Percentiles rank a stretch among this genome's conserved stretches.
phyloP scores from a whole-genome alignment of 2,888 invertebrate genomes.

The Oxystoma pomonae region DNA sequence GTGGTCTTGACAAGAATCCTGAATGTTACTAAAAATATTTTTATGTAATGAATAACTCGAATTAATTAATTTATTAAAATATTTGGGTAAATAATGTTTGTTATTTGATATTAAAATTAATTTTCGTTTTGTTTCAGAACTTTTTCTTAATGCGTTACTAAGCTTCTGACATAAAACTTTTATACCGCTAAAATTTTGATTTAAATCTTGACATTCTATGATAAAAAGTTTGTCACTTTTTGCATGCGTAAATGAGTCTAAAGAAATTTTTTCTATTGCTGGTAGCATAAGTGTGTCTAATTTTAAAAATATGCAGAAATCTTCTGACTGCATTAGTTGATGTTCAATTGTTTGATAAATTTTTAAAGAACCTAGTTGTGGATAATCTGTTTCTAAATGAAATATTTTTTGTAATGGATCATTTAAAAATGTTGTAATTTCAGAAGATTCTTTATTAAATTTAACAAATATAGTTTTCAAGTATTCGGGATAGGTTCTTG shows the following conservation, averaged over 20 bases:
- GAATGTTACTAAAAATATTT: not conserved
- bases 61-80: too few species aligned
- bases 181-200: too few species aligned
- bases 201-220: not conserved
- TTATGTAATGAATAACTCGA: not conserved
- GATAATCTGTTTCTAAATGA: constrained; percentile 1
- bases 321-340: not conserved
- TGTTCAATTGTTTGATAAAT: constrained; percentile 4
- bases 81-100: too few species aligned
- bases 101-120: not conserved
- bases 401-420: not conserved
- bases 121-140: too few species aligned
- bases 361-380: constrained; percentile 5
- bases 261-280: constrained; percentile 9
- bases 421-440: not conserved
- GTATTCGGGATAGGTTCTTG: constrained; percentile 15
- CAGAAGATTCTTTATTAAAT: constrained; percentile 1
- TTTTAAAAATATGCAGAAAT: constrained; percentile 13
- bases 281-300: not conserved
- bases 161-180: too few species aligned
- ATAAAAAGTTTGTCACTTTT: not conserved
- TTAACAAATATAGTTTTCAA: constrained; percentile 2
- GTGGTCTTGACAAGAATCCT: not conserved
- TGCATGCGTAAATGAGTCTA: constrained; percentile 3
- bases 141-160: too few species aligned